These are phyloP conservation scores for Ardeotis arabs DNA, from an alignment of 2,113 vertebrate genomes.

Conservation along the genomic window DNA sequence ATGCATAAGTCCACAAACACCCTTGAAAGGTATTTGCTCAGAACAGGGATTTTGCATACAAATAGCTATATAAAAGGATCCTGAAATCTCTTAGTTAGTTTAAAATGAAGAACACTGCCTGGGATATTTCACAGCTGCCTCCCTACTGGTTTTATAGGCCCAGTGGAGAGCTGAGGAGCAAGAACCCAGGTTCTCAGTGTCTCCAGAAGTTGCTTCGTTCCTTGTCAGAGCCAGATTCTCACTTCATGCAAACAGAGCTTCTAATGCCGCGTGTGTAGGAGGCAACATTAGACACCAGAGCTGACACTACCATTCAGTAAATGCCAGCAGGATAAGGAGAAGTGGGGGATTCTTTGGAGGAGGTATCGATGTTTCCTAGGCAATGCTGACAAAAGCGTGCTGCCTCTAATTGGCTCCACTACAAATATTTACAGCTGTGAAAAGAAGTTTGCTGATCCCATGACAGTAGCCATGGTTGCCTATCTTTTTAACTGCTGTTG, in stretches of 20 bases:
- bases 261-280: neutral
- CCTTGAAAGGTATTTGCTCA: neutral
- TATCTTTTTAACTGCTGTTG: slow-evolving; percentile 37
- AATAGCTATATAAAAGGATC: neutral
- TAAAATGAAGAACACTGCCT: neutral
- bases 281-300: neutral
- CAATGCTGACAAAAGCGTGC: slow-evolving; percentile 41
- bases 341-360: slow-evolving; percentile 42
- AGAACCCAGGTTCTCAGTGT: neutral
- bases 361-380: slow-evolving; percentile 59
- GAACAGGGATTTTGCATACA: neutral
- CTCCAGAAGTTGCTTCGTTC: neutral
- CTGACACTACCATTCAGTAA: neutral
- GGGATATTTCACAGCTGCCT: neutral
- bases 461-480: slow-evolving; percentile 44
- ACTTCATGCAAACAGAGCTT: neutral
- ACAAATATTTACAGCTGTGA: slow-evolving; percentile 74
- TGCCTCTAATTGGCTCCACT: slow-evolving; percentile 61
- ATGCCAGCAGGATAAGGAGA: neutral
- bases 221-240: neutral
- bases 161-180: neutral
- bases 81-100: neutral
- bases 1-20: neutral
- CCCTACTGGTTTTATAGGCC: neutral
- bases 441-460: slow-evolving; percentile 56